A percentile compares a stretch with the other conserved stretches of the same genome.
Evolutionary conservation across 1,140 invertebrate genomes (phyloP).

Genomic region (Gryon sp.): DNA sequence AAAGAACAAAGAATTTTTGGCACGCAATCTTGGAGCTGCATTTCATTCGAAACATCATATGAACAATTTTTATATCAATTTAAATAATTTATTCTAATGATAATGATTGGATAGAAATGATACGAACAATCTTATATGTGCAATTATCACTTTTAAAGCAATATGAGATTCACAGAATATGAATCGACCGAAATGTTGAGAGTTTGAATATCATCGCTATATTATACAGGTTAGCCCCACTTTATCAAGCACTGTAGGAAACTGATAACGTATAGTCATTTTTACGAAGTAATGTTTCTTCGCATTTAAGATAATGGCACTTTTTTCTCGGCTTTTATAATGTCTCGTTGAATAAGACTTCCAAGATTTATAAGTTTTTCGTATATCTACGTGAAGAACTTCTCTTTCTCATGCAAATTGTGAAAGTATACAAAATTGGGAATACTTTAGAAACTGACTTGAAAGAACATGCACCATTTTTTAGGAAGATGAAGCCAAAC

Average conservation of each 20-base stretch:
- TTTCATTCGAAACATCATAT: no score
- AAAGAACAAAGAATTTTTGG: no score
- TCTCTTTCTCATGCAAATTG: slow-evolving; percentile 52
- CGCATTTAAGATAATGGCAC: slow-evolving; percentile 52
- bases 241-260: slow-evolving; percentile 36
- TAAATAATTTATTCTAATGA: no score
- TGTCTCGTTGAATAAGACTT: slow-evolving; percentile 51
- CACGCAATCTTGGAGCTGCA: no score
- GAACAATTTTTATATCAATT: no score
- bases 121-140: no score
- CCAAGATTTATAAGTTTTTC: slow-evolving; percentile 51
- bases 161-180: no score
- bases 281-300: slow-evolving; percentile 50
- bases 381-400: slow-evolving; percentile 30
- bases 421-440: slow-evolving; percentile 48
- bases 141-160: no score
- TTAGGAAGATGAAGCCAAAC: no score
- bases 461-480: slow-evolving; percentile 20
- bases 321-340: slow-evolving; percentile 53
- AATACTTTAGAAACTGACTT: slow-evolving; percentile 27
- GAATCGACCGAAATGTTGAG: no score
- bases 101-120: no score
- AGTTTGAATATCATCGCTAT: slow-evolving; percentile 35
- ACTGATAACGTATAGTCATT: slow-evolving; percentile 53
- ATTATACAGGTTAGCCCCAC: slow-evolving; percentile 35